These are phyloP conservation scores for Drosophila monieri DNA, from an alignment of 2,888 invertebrate species.

Conservation along the genomic window DNA sequence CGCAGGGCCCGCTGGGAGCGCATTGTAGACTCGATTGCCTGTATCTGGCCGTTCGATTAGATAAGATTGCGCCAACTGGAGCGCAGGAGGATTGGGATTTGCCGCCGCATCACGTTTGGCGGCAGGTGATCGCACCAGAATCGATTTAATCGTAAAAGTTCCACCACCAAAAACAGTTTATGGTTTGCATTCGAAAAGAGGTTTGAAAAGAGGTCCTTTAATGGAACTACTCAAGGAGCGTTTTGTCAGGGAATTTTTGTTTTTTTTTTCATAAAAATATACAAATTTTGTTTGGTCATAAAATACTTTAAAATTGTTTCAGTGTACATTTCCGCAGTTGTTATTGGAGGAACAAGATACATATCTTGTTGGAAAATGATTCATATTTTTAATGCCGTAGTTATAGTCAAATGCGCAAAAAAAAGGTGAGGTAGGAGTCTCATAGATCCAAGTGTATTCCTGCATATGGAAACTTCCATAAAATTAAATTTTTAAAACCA, in stretches of 20 bases:
- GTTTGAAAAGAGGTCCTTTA: no score
- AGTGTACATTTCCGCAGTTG: background rate
- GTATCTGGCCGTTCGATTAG: constrained; percentile 41
- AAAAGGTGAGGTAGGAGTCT: background rate
- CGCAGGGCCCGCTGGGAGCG: background rate
- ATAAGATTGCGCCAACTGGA: constrained; percentile 40
- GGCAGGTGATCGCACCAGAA: constrained; percentile 27
- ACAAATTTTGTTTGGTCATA: no score
- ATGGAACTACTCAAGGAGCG: no score
- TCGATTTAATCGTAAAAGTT: background rate
- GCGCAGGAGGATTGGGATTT: constrained; percentile 13
- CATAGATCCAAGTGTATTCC: no score
- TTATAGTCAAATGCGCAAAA: background rate
- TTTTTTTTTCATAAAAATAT: no score
- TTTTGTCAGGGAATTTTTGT: no score
- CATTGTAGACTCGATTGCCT: constrained; percentile 8
- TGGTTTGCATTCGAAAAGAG: no score
- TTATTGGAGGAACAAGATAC: background rate
- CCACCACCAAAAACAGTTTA: no score
- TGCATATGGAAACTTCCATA: no score
- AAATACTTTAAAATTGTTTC: no score
- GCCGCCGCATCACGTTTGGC: constrained; percentile 30
- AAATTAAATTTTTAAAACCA: no score
- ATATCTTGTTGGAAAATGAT: background rate
- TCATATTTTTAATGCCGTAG: background rate